These are phyloP conservation scores for Macropis europaea DNA, from an alignment of 2,888 invertebrate species.

Conservation along the genomic window DNA sequence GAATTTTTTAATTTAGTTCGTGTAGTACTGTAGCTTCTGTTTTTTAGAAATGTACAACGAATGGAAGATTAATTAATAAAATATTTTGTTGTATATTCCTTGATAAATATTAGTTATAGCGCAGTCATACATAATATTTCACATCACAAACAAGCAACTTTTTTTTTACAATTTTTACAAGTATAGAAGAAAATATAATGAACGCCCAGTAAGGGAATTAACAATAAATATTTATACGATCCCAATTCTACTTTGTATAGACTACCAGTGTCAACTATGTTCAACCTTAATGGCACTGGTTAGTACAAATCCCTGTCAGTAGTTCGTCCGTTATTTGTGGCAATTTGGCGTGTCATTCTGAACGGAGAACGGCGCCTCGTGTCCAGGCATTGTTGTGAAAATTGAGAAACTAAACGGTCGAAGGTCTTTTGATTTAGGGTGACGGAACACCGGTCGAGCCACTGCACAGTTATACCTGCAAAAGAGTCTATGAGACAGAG, in stretches of 20 bases:
- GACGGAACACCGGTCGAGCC: constrained; percentile 3
- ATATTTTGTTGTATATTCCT: no score
- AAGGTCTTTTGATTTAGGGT: constrained; percentile 48
- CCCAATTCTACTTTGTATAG: no score
- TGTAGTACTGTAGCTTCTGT: no score
- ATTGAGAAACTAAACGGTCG: constrained; percentile 28
- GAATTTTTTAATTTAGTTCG: neutral
- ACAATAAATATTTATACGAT: no score
- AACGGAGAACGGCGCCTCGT: constrained; percentile 32
- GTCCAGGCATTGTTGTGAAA: constrained; percentile 19
- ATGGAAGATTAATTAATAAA: no score
- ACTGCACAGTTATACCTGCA: constrained; percentile 44
- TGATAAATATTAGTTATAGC: no score
- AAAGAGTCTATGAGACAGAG: neutral
- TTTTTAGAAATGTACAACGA: no score
- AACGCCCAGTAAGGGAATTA: no score
- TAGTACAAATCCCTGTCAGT: neutral
- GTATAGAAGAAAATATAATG: no score
- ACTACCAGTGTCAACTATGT: neutral
- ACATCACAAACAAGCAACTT: no score
- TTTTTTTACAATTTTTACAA: no score
- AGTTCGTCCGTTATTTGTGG: neutral
- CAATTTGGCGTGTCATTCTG: neutral
- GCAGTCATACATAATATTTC: no score
- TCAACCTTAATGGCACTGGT: neutral